Conservation (phyloP, 2,113 vertebrate species). For the Cepphus grylle region DNA sequence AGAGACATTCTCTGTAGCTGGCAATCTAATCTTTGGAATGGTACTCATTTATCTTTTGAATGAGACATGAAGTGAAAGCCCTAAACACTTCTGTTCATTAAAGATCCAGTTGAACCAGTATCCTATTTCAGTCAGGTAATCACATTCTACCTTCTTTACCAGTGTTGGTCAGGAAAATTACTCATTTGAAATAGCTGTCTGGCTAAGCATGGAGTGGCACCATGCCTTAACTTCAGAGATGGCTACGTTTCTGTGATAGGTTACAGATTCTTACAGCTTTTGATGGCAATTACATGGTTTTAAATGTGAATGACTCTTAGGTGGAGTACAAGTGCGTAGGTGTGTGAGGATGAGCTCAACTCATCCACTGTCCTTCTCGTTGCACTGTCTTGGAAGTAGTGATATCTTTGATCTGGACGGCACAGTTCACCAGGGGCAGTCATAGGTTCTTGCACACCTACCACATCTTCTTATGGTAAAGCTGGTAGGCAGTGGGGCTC, state of each 20-base stretch:
- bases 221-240: neutral
- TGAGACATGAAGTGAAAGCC: slow-evolving; percentile 20
- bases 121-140: slow-evolving; percentile 32
- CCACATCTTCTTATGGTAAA: neutral
- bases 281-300: neutral
- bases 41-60: slow-evolving; percentile 44
- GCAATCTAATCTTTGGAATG: slow-evolving; percentile 27
- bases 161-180: neutral
- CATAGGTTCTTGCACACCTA: neutral
- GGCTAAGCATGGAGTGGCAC: neutral
- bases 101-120: neutral
- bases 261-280: neutral
- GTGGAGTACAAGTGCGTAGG: neutral
- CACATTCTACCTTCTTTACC: neutral
- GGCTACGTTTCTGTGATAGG: neutral
- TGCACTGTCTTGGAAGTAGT: neutral
- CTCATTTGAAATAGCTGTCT: neutral
- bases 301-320: neutral
- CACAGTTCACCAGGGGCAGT: neutral
- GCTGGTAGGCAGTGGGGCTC: neutral
- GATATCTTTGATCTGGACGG: neutral
- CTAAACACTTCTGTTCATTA: slow-evolving; percentile 34
- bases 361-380: neutral
- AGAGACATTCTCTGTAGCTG: neutral
- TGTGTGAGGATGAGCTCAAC: neutral